phyloP scores from a whole-genome alignment of 2,888 invertebrate genomes.

The Nebria salina region DNA sequence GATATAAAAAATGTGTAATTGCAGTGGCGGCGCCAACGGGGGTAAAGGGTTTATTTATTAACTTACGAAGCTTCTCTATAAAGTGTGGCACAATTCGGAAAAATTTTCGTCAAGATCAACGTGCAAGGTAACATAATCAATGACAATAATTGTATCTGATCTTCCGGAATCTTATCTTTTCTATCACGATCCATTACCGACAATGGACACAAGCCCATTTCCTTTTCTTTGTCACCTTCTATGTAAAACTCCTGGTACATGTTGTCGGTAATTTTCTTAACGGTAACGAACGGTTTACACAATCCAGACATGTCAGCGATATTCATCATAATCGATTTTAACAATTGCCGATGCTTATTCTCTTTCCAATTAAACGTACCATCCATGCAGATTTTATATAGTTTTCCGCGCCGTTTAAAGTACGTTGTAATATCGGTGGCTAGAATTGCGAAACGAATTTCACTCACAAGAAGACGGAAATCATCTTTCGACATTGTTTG shows the following conservation, averaged over 20 bases:
- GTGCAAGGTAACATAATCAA: slow-evolving; percentile 70
- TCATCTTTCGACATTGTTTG: slow-evolving; percentile 59
- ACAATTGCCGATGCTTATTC: slow-evolving; percentile 63
- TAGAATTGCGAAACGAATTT: slow-evolving; percentile 69
- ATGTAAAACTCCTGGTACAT: slow-evolving; percentile 64
- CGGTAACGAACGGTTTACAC: slow-evolving; percentile 69
- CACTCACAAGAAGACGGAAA: slow-evolving; percentile 62
- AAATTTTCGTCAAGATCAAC: slow-evolving; percentile 64
- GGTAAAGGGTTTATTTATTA: not conserved
- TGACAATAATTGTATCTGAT: slow-evolving; percentile 71
- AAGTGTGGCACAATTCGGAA: slow-evolving; percentile 67
- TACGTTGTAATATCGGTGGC: slow-evolving; percentile 70
- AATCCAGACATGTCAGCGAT: slow-evolving; percentile 70
- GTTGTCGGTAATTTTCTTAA: slow-evolving; percentile 65
- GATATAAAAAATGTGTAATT: not conserved
- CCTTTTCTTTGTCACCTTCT: slow-evolving; percentile 70
- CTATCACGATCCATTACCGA: slow-evolving; percentile 73
- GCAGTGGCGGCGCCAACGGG: not conserved
- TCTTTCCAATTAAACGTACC: slow-evolving; percentile 65
- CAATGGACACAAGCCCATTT: slow-evolving; percentile 68
- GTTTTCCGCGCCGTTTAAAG: slow-evolving; percentile 66
- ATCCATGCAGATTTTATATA: slow-evolving; percentile 65
- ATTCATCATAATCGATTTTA: slow-evolving; percentile 70
- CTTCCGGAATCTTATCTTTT: slow-evolving; percentile 67
- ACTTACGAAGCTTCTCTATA: slow-evolving; percentile 65